Percentiles rank a stretch among this genome's conserved stretches.
These are phyloP conservation scores for Plebejus anna DNA, from an alignment of 2,888 invertebrate species.

Conservation along the genomic window DNA sequence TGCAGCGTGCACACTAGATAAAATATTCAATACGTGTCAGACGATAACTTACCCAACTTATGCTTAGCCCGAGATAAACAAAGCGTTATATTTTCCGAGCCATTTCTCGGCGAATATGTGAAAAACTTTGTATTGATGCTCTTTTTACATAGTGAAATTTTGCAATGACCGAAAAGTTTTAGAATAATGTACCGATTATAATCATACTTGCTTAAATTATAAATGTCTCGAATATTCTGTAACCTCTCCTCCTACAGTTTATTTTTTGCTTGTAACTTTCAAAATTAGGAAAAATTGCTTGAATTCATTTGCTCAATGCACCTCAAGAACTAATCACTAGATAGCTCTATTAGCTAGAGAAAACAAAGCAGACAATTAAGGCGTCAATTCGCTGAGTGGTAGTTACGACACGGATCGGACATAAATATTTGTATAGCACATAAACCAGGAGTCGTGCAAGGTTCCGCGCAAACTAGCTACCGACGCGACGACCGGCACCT, in stretches of 20 bases:
- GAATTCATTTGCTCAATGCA: not conserved
- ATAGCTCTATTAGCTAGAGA: not conserved
- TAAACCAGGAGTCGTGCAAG: constrained; percentile 23
- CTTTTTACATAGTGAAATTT: not conserved
- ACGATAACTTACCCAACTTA: constrained; percentile 1
- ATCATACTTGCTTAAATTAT: no score
- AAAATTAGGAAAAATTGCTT: not conserved
- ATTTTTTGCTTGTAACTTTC: not conserved
- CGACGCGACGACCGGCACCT: not conserved
- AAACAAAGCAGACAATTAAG: constrained; percentile 15
- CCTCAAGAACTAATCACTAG: not conserved
- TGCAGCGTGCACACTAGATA: constrained; percentile 1
- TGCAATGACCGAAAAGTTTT: not conserved
- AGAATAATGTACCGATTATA: not conserved
- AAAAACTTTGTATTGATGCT: not conserved
- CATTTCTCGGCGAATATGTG: not conserved
- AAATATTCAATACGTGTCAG: constrained; percentile 4
- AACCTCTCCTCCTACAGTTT: no score
- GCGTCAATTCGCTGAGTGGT: constrained; percentile 18
- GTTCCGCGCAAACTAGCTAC: not conserved
- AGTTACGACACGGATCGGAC: constrained; percentile 27
- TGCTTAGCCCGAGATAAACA: not conserved
- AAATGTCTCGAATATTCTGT: no score
- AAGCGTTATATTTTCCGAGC: constrained; percentile 1
- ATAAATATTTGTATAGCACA: constrained; percentile 36